These are phyloP conservation scores for Scaptomyza graminum DNA, from an alignment of 1,140 invertebrate genomes.

Conservation along the genomic window DNA sequence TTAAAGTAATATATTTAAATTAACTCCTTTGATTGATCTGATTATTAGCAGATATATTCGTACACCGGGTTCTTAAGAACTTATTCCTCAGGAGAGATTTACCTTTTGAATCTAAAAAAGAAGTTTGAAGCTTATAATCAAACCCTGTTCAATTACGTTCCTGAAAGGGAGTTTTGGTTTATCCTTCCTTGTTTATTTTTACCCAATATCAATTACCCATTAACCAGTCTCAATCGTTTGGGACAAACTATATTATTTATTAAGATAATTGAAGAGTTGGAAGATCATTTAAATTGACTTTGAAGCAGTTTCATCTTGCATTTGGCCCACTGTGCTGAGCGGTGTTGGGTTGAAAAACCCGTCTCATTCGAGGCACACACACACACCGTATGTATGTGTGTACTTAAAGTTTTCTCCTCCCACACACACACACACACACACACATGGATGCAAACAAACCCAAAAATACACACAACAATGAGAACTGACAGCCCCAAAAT, in stretches of 20 bases:
- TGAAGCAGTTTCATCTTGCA: too few relatives aligned
- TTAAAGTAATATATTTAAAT: not conserved
- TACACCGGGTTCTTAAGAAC: too few relatives aligned
- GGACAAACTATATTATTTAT: too few relatives aligned
- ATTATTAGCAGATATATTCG: too few relatives aligned
- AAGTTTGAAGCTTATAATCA: too few relatives aligned
- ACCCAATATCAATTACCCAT: too few relatives aligned
- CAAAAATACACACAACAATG: slow-evolving; percentile 57
- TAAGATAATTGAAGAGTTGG: not conserved
- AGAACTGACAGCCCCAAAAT: slow-evolving; percentile 79
- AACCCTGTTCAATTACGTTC: too few relatives aligned
- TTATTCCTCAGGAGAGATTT: too few relatives aligned
- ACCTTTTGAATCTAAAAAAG: too few relatives aligned
- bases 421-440: slow-evolving; percentile 54
- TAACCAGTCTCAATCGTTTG: too few relatives aligned
- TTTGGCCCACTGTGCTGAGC: slow-evolving; percentile 2
- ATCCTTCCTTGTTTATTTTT: too few relatives aligned
- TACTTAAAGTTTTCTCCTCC: slow-evolving; percentile 77
- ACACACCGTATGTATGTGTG: slow-evolving; percentile 30
- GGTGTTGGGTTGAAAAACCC: slow-evolving; percentile 31
- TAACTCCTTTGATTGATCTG: not conserved
- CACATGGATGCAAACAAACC: not conserved
- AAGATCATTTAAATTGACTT: not conserved
- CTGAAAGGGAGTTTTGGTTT: too few relatives aligned
- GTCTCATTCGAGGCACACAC: slow-evolving; percentile 44